These are phyloP conservation scores for Drosophila kohkoa DNA, from an alignment of 1,140 invertebrate species.

Conservation along the genomic window DNA sequence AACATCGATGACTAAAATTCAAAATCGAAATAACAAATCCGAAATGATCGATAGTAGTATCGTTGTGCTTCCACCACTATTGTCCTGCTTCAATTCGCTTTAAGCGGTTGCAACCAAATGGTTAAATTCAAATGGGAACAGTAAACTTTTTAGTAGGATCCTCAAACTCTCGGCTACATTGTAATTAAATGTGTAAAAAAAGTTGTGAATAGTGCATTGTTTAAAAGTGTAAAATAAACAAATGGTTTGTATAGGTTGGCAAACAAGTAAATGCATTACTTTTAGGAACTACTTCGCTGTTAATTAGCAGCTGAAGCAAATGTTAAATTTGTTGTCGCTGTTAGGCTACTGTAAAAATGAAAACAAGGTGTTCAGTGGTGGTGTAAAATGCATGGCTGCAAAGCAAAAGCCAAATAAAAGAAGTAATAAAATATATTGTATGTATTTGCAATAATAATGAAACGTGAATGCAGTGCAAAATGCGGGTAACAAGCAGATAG, in stretches of 20 bases:
- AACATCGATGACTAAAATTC: too few relatives aligned
- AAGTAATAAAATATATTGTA: conserved; percentile 10
- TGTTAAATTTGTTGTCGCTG: conserved; percentile 30
- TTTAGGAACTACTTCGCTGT: conserved; percentile 3
- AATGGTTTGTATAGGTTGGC: not conserved
- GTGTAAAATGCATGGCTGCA: conserved; percentile 37
- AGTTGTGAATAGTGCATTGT: too few relatives aligned
- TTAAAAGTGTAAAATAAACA: not conserved
- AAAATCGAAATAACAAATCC: too few relatives aligned
- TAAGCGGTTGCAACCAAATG: too few relatives aligned
- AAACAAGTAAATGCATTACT: conserved; percentile 11
- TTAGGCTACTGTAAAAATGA: conserved; percentile 22
- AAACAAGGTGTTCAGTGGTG: conserved; percentile 29
- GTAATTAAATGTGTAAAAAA: too few relatives aligned
- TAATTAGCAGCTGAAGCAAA: conserved; percentile 9
- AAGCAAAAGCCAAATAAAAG: conserved; percentile 34
- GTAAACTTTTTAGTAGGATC: too few relatives aligned
- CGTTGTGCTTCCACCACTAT: too few relatives aligned
- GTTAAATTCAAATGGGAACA: not conserved
- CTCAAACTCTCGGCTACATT: too few relatives aligned
- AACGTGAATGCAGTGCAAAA: conserved; percentile 7
- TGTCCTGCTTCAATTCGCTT: too few relatives aligned
- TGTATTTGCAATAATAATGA: conserved; percentile 22
- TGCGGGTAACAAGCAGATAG: conserved; percentile 16
- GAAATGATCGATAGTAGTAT: too few relatives aligned